Base-by-base conservation (phyloP, 2,113 vertebrate genomes). In the Hiodon alosoides region DNA sequence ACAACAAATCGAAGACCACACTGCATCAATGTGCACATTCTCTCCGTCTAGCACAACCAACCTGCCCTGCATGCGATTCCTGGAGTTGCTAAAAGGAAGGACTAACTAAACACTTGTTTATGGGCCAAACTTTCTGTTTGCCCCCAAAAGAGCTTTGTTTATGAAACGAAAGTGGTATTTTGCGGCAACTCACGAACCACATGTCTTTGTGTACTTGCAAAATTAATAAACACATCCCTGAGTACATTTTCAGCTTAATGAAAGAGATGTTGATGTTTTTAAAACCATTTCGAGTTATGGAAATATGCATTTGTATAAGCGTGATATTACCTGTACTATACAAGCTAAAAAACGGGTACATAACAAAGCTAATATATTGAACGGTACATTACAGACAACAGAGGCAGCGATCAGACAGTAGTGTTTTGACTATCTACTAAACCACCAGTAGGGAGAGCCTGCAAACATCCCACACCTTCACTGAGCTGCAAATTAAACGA, bases 41-140 rank as follows among this genome's bases (percentile, higher is more conserved):
- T 78, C 69, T 65, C 64, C 72, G 57, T 81, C 65, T 80, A 60
- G 0, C 59, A 82, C 61, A 77, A 51, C 13, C 31, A 7, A 51
- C 48, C 31, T 60, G 8, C 59, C 46, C 31, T 74, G 7, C 50
- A 47, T 52, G 14, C 61, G 11, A 48, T 53, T 69, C 57, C 50
- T 31, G 53, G 67, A 4, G 31, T 58, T 55, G 47, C 72, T 78
- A 7, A 70, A 77, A 70, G 70, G 62, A 76, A 74, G 65, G 69
- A 78, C 50, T 73, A 52, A 74, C 54, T 51, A 62, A 67, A 75
- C 5, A 78, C 77, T 84, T 80, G 74, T 55, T 64, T 71, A 50
- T 64, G 84, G 83, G 77, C 82, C 86, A 84, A 60, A 83, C 83
- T 84, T 81, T 85, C 82, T 85, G 77, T 3, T 3, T 75, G 72